phyloP scores from a whole-genome alignment of 2,888 invertebrate genomes.

The Macrophya annulata region DNA sequence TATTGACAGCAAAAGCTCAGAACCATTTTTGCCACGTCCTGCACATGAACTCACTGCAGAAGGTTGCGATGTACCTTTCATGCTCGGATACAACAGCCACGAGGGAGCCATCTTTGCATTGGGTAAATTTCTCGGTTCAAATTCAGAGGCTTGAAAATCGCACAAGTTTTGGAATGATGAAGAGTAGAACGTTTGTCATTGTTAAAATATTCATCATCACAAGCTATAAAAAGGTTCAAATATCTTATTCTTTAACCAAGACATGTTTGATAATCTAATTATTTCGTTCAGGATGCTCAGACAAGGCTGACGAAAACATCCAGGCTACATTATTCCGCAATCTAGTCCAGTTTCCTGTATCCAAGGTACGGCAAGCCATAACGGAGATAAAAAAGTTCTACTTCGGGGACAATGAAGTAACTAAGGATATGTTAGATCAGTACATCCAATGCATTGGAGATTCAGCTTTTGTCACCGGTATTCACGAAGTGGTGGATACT shows the following conservation, averaged over 20 bases:
- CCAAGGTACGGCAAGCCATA: conserved; percentile 69
- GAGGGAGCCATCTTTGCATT: conserved; percentile 78
- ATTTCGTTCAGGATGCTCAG: background rate
- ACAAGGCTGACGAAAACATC: conserved; percentile 71
- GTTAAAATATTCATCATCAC: background rate
- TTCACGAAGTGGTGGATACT: conserved; percentile 76
- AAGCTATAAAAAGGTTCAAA: background rate
- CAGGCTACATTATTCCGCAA: conserved; percentile 75
- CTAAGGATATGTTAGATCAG: conserved; percentile 74
- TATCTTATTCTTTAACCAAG: background rate
- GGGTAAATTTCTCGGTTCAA: background rate
- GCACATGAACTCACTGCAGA: conserved; percentile 69
- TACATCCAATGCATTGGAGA: conserved; percentile 82
- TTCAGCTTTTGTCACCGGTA: conserved; percentile 80
- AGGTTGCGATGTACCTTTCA: conserved; percentile 77
- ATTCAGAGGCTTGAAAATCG: background rate
- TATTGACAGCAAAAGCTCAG: conserved; percentile 59
- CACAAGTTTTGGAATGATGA: background rate
- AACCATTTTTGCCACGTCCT: conserved; percentile 70
- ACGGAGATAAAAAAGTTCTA: conserved; percentile 79
- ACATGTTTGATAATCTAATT: background rate
- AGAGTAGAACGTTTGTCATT: background rate
- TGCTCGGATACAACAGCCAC: conserved; percentile 80
- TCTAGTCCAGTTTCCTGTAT: conserved; percentile 62
- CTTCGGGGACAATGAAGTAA: conserved; percentile 78